Evolutionary conservation across 2,797 vertebrate species (phyloP), one percentile per base, ranked within the genome.

Genomic region (Neosilurus hyrtlii): DNA sequence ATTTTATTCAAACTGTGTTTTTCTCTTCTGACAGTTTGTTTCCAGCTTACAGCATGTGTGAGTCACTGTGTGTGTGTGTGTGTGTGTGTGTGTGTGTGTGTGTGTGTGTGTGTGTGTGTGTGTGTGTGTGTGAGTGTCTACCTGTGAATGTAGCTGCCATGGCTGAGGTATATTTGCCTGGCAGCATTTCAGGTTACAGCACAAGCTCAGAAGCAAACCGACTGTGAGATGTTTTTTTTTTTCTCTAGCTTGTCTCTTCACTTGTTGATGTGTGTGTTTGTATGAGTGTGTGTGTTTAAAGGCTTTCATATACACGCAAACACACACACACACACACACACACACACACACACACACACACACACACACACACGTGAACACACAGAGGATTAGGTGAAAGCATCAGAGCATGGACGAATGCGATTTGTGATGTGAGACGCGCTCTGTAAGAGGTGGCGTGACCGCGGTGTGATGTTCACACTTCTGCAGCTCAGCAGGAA

Each of bases 391-490:
- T 71, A 71, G n/a, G 66, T 35, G 75, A 49, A 78, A n/a, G 67
- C 76, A 83, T 73, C 82, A 71, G 74, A 78, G 73, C 82, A 73
- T 62, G 51, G 68, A 79, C n/a, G n/a, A 26, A 83, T 66, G 70
- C 2, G 70, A 79, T 83, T 79, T 79, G 57, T 63, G 67, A 72
- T 79, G 52, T 79, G 20, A 65, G 76, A 79, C 59, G 72, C 14
- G 43, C 0, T 2, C 67, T 66, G 82, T 70, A 79, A 79, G 74
- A 73, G 76, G 59, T 24, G 70, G 67, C 18, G 20, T 62, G 67
- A 70, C 43, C 22, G 3, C 18, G 37, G 63, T 24, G 76, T n/a
- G 76, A 73, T 80, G 57, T 66, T 84, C 57, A 65, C 52, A 54
- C 77, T 80, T 15, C 52, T 67, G 49, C 22, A 51, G 43, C 75